Conservation (phyloP, 1,140 invertebrate species). For the Bombus polaris region DNA sequence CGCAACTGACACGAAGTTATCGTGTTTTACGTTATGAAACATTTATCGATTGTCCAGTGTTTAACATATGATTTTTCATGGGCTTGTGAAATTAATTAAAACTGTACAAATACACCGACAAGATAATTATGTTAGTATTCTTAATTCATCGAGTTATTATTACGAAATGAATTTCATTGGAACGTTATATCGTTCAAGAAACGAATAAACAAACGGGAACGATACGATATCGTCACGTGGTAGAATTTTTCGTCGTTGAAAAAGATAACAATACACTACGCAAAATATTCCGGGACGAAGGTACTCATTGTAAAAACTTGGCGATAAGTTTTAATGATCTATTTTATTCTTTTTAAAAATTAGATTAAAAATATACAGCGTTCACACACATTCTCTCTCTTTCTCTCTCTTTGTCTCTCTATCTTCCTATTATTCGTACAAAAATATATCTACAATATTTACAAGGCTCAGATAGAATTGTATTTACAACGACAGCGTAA, state of each 20-base stretch:
- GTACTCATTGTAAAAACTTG: not conserved
- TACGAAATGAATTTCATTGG: no score
- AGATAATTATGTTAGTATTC: not conserved
- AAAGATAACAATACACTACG: not conserved
- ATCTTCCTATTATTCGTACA: conserved; percentile 19
- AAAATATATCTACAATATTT: conserved; percentile 64
- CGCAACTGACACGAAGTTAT: not conserved
- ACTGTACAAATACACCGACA: not conserved
- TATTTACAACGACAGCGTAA: conserved; percentile 30
- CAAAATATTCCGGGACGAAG: not conserved
- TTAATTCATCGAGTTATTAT: not conserved
- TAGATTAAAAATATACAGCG: conserved; percentile 64
- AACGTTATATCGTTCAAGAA: not conserved
- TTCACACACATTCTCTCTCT: not conserved
- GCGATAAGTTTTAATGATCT: conserved; percentile 1
- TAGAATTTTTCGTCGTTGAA: not conserved
- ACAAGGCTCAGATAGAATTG: conserved; percentile 38
- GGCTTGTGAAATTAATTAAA: not conserved
- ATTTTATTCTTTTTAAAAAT: conserved; percentile 48
- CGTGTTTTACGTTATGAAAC: not conserved
- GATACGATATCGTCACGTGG: not conserved
- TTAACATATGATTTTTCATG: not conserved
- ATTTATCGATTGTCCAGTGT: not conserved
- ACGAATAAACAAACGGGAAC: no score
- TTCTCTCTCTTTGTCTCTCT: not conserved